Percentiles rank a stretch among this genome's conserved stretches.
These are phyloP conservation scores for Struthio camelus DNA, from an alignment of 2,113 vertebrate genomes.

Conservation along the genomic window DNA sequence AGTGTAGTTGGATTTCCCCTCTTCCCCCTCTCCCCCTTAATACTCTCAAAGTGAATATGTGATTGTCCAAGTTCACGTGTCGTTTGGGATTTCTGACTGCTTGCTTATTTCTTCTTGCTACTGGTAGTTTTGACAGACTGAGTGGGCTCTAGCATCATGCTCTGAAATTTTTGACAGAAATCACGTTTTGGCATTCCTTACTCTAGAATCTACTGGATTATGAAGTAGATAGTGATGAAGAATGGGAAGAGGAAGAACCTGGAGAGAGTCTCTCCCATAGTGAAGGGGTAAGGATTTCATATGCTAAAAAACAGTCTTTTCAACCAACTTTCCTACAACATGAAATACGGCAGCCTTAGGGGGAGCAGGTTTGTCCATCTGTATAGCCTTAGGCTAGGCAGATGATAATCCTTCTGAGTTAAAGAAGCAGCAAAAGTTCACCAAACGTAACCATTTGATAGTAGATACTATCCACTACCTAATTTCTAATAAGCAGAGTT, in stretches of 20 bases:
- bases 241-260: slow-evolving; percentile 98
- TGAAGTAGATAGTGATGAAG: slow-evolving; percentile 96
- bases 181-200: neutral
- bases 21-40: neutral
- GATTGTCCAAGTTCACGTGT: neutral
- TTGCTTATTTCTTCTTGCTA: neutral
- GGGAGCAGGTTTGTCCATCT: neutral
- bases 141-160: rapidly evolving
- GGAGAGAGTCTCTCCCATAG: slow-evolving; percentile 97
- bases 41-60: too few relatives aligned
- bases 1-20: rapidly evolving
- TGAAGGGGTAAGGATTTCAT: slow-evolving; percentile 83
- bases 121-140: neutral
- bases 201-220: slow-evolving; percentile 90
- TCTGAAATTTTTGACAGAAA: neutral
- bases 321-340: rapidly evolving
- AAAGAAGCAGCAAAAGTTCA: too few relatives aligned
- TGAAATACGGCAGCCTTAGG: neutral
- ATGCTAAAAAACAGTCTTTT: rapidly evolving
- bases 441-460: neutral
- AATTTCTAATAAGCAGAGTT: neutral
- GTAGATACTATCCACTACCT: neutral
- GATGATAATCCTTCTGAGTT: neutral
- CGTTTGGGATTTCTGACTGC: neutral
- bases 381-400: neutral